Conservation (phyloP, 37 sponge, comb jelly and placozoan species). For the Halisarca cf. caerulea region DNA sequence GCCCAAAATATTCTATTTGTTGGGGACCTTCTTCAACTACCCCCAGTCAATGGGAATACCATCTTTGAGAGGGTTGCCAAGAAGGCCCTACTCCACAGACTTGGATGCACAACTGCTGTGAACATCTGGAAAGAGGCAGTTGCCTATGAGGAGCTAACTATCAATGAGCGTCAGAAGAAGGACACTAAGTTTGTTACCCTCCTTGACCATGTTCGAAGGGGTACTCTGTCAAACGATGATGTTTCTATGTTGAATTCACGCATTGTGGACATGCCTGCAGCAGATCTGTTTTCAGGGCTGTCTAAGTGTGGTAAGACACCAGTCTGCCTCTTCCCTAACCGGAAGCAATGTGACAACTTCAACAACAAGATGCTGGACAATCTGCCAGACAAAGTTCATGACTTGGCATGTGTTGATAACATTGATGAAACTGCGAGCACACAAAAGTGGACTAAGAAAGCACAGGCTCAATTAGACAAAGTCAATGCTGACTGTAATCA, state of each 20-base stretch:
- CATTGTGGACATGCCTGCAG: not conserved
- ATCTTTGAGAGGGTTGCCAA: conserved; percentile 15
- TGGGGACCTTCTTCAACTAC: conserved; percentile 60
- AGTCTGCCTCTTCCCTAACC: conserved; percentile 45
- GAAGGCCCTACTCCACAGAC: not conserved
- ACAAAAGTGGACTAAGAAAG: conserved; percentile 31
- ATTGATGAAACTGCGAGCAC: conserved; percentile 29
- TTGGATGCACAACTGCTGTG: conserved; percentile 12
- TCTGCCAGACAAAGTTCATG: not conserved
- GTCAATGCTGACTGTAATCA: conserved; percentile 28
- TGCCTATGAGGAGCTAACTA: conserved; percentile 34
- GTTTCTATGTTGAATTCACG: not conserved
- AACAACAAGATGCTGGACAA: conserved; percentile 24
- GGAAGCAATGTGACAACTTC: conserved; percentile 28
- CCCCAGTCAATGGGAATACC: conserved; percentile 39
- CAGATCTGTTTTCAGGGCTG: not conserved
- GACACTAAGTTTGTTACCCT: conserved; percentile 5
- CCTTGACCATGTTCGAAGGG: not conserved
- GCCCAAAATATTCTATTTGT: conserved; percentile 35
- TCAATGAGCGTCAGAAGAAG: conserved; percentile 45
- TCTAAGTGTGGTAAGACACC: not conserved
- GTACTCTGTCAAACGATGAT: not conserved
- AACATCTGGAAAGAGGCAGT: not conserved
- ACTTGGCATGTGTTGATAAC: conserved; percentile 18
- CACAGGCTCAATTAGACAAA: conserved; percentile 12